Evolutionary conservation across 2,797 vertebrate genomes (phyloP), one percentile per base, ranked within the genome.

Genomic region (Micrastur ruficollis): DNA sequence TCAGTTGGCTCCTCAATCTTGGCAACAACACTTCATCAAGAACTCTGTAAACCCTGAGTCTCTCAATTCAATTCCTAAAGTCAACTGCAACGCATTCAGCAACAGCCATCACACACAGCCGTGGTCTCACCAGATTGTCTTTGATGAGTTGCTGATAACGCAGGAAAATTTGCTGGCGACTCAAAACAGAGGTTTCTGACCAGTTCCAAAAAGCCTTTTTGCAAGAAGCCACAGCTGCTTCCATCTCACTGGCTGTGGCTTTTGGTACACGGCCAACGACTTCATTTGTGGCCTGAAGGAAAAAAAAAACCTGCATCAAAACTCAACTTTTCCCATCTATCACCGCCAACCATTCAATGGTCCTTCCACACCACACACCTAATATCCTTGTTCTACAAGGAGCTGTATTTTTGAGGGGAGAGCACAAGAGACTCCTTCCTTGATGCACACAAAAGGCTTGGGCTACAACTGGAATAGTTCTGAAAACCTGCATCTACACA

Each of bases 121-220:
- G 2, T 5, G 46, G 44, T 97, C 99, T 98, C 98, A 99, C 99
- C 98, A 99, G 98, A 96, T 99, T 99, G 95, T 99, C 99, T 97
- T 99, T 99, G 98, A 99, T 99, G 89, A 99, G 98, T 90, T 98
- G 99, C 94, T 99, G 99, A 96, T 99, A 99, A 89, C 99, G 98
- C 58, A 99, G 98, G 81, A 99, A 99, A 95, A 99, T 95, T 97
- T 99, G 99, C 97, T 99, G 99, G 47, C 99, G 98, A 78, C 98
- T 98, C 97, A 99, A 96, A 96, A 99, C 97, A 46, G 99, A 99
- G 7, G 99, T 99, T 86, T 99, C 99, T 11, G 99, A 99, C 99
- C 99, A 99, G 38, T 98, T 95, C 8, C 86, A 97, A 93, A 98
- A 99, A 32, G 99, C 97, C 81, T 97, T 98, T 76, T 99, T 98